phyloP scores from a whole-genome alignment of 2,888 invertebrate genomes.

The Hoplodrina blanda region DNA sequence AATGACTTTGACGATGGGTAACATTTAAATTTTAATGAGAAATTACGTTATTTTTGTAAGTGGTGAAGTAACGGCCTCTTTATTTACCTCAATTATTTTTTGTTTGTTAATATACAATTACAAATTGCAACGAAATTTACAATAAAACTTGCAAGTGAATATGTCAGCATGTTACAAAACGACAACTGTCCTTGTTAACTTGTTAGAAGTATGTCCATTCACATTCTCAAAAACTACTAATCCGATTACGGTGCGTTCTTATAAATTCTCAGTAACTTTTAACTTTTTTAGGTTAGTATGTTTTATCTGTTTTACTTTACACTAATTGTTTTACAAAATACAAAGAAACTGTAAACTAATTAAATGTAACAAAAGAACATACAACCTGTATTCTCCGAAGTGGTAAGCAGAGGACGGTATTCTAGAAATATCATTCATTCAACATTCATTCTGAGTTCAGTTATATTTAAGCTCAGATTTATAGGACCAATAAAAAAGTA shows the following conservation, averaged over 20 bases:
- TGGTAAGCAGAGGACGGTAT: too few species aligned
- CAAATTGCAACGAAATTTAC: not conserved
- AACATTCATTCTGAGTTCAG: too few species aligned
- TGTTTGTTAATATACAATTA: not conserved
- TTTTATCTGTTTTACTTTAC: conserved; percentile 1
- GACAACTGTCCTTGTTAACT: conserved; percentile 2
- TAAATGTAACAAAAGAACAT: too few species aligned
- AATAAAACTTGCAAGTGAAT: not conserved
- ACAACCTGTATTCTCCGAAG: too few species aligned
- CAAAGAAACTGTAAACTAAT: too few species aligned
- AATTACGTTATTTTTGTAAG: not conserved
- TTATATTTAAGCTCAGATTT: too few species aligned
- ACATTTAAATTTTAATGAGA: conserved; percentile 6
- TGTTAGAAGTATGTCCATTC: conserved; percentile 4
- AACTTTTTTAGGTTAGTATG: not conserved
- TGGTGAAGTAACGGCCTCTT: not conserved
- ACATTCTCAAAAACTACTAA: conserved; percentile 34
- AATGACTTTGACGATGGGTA: not conserved
- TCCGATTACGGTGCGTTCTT: not conserved
- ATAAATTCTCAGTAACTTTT: not conserved
- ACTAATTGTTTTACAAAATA: too few species aligned
- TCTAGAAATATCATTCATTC: too few species aligned
- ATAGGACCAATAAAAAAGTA: too few species aligned
- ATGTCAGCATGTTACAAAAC: not conserved
- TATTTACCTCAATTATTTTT: not conserved